Evolutionary conservation across 2,888 invertebrate genomes (phyloP).

Genomic region (Embidobia sp.): DNA sequence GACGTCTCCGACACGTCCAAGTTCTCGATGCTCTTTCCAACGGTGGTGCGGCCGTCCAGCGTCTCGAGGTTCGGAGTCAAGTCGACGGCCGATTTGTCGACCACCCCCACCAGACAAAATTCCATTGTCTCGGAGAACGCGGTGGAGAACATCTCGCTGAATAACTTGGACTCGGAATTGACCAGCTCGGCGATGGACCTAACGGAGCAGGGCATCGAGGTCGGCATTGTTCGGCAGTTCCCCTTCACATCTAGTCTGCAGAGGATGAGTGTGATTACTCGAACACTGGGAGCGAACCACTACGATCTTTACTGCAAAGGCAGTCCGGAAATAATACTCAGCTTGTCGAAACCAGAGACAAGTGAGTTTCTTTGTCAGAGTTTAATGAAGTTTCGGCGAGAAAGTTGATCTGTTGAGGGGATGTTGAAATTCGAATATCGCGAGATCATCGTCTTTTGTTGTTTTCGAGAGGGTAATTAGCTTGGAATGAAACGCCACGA

Average conservation of each 20-base stretch:
- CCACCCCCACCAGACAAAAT: constrained; percentile 70
- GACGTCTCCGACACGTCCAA: constrained; percentile 91
- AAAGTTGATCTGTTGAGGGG: no score
- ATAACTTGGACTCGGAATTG: constrained; percentile 70
- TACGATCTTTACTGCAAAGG: constrained; percentile 95
- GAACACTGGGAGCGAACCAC: constrained; percentile 87
- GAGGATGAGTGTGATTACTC: constrained; percentile 93
- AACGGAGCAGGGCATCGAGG: constrained; percentile 82
- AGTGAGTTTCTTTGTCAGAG: no score
- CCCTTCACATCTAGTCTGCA: constrained; percentile 94
- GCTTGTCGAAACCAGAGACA: constrained; percentile 88
- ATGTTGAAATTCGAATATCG: no score
- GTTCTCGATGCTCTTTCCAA: constrained; percentile 93
- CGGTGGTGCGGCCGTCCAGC: constrained; percentile 87
- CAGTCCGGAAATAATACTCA: constrained; percentile 94
- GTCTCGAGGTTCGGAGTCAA: constrained; percentile 69
- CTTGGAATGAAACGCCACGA: no score
- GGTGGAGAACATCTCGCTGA: constrained; percentile 73
- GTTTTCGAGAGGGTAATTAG: no score
- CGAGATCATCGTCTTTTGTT: no score
- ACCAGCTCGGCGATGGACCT: constrained; percentile 72
- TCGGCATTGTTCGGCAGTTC: constrained; percentile 93
- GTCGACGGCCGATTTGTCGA: constrained; percentile 60
- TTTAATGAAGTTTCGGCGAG: no score
- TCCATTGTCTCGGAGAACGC: constrained; percentile 74